Base-by-base conservation (phyloP, 1,140 invertebrate species). In the Zaprionus vittiger region DNA sequence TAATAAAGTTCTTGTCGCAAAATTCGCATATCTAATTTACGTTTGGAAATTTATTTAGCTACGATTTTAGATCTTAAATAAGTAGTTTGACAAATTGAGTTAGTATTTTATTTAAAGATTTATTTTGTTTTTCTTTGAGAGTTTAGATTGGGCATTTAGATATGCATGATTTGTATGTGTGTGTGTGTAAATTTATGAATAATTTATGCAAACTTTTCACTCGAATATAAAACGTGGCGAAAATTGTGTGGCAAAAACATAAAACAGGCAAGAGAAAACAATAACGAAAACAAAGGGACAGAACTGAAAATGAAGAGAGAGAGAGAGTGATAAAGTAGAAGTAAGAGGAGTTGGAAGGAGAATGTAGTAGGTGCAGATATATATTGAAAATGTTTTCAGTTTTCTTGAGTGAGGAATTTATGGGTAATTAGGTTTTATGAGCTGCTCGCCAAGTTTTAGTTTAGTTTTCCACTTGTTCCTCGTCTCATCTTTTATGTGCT, bases 11-110 rank as follows among this genome's bases (percentile, higher is more conserved):
- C 26, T 31, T 2, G 24, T 59, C 56, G 56, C 41, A 52, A 52
- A 52, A 52, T 52, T 52, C 47, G 22, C 77, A 83, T 84, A 84
- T 85, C 82, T 84, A 84, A 78, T 61, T 44, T 60, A 79, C 52
- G 41, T 57, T 52, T 61, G 66, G 73, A 79, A 86, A 79, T 85
- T 86, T 41, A 76, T 87, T 89, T 89, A 89, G 69, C 85, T 89
- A 89, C 85, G 59, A 83, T 84, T 81, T 70, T 9, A 34, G 76
- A 87, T 79, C 77, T 89, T 73, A 89, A 76, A 57, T 89, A 71
- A 79, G 65, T 83, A 89, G 81, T 81, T 68, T 66, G 77, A 76
- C 73, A 79, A 82, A 77, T 74, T 76, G 76, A 62, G 65, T 78
- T 61, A 49, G 57, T 77, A 54, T 34, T 60, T 47, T 37, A 31